A percentile compares a stretch with the other conserved stretches of the same genome.
Conservation (phyloP, 2,888 invertebrate genomes). For the Conistra vaccinii region DNA sequence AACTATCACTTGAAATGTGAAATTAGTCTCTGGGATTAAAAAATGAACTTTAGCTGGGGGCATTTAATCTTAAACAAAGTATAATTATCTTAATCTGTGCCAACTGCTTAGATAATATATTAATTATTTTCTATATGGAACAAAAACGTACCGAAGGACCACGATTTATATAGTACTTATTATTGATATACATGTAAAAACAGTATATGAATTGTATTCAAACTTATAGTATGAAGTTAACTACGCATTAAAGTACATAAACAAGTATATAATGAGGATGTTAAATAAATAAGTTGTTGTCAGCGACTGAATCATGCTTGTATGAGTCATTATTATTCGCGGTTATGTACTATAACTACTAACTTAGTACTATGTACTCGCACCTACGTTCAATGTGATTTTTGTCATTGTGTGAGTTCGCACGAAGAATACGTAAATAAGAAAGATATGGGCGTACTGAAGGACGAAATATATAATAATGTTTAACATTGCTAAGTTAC, state of each 20-base stretch:
- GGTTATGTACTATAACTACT: slow-evolving; percentile 40
- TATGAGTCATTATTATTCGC: slow-evolving; percentile 54
- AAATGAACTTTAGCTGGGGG: too few species aligned
- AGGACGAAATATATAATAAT: neutral
- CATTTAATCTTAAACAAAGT: too few species aligned
- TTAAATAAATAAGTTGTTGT: slow-evolving; percentile 71
- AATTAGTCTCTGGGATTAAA: too few species aligned
- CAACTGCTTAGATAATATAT: too few species aligned
- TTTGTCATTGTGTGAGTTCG: slow-evolving; percentile 49
- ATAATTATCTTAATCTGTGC: too few species aligned
- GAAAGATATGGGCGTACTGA: neutral
- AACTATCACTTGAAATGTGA: too few species aligned
- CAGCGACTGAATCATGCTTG: slow-evolving; percentile 63
- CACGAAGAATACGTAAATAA: slow-evolving; percentile 26
- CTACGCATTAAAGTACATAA: slow-evolving; percentile 41
- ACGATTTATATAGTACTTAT: too few species aligned
- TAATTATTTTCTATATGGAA: neutral
- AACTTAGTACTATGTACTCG: slow-evolving; percentile 24
- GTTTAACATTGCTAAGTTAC: neutral
- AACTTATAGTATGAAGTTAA: slow-evolving; percentile 13
- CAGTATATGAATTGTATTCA: too few species aligned
- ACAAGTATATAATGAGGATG: slow-evolving; percentile 64
- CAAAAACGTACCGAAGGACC: neutral
- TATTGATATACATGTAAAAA: too few species aligned
- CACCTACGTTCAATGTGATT: slow-evolving; percentile 48